Conservation (phyloP, 2,797 vertebrate species). For the Moxostoma hubbsi region DNA sequence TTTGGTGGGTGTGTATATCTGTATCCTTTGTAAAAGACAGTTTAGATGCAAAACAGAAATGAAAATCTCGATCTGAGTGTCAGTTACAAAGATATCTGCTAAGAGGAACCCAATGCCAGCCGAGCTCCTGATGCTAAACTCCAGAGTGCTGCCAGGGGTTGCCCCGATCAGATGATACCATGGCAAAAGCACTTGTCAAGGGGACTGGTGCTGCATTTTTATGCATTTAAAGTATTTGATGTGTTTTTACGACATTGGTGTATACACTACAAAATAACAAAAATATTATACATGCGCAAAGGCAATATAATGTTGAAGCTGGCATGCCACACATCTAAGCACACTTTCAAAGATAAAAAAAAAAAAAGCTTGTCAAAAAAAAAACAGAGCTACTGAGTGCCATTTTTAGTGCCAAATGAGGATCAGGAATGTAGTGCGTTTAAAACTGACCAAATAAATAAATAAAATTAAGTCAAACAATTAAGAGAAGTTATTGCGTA, state of each 20-base stretch:
- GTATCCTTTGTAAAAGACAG: slow-evolving; percentile 24
- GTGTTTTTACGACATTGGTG: background rate
- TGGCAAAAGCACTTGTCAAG: slow-evolving; percentile 54
- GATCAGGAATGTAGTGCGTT: no score
- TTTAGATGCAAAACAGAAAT: slow-evolving; percentile 50
- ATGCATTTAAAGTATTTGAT: slow-evolving; percentile 14
- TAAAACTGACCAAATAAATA: no score
- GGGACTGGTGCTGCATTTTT: slow-evolving; percentile 33
- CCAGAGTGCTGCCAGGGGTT: slow-evolving; percentile 48
- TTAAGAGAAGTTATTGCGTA: no score
- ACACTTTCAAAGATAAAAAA: no score
- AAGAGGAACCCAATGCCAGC: slow-evolving; percentile 28
- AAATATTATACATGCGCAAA: no score
- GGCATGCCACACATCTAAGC: no score
- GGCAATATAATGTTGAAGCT: no score
- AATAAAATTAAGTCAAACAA: no score
- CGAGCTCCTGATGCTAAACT: slow-evolving; percentile 43
- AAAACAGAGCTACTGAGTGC: no score
- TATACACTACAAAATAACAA: background rate
- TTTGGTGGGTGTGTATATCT: background rate
- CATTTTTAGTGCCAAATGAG: no score
- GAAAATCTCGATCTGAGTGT: slow-evolving; percentile 49
- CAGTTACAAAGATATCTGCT: slow-evolving; percentile 48
- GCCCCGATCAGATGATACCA: slow-evolving; percentile 49
- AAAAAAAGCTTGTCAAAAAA: no score